Evolutionary conservation across 2,113 vertebrate species (phyloP), one percentile per base, ranked within the genome.

Genomic region (Sterrhoptilus dennistouni): DNA sequence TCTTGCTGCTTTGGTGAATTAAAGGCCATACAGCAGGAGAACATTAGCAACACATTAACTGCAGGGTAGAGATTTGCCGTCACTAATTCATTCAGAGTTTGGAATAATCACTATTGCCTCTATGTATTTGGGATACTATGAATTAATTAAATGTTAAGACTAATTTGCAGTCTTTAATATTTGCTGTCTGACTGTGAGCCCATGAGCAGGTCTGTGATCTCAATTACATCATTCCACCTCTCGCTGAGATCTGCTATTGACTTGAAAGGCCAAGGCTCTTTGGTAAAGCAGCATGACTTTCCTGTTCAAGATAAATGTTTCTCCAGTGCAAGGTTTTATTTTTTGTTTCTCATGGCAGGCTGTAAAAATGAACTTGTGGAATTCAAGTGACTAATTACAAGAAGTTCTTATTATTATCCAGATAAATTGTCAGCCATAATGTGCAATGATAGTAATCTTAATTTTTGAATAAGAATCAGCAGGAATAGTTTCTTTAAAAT

Each of bases 251-350:
- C 61, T 84, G 77, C 95, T 83, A 79, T 90, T 92, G 74, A 94
- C 95, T 92, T 94, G 88, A 92, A 96, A 96, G 76, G 44, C 53
- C 1, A 4, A 83, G 35, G 50, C 68, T 88, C 80, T 87, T 90
- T 45, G 50, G 80, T 88, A 81, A 94, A 94, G 53, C 96, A 96
- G 93, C 93, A 96, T 95, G 90, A 95, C 74, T 93, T 96, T 88
- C 93, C 93, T 93, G 88, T 81, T 90, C 57, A 87, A 89, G 83
- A 90, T 82, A 93, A 93, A 96, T 96, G 92, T 92, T 96, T 92
- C 83, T 96, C 45, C 72, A 93, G 65, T 18, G 22, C 72, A 82
- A 64, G 49, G 64, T 89, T 94, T 95, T 92, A 31, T 71, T 92
- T 90, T 87, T 90, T 89, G 59, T 84, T 97, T 93, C 65, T 90